Conservation (phyloP, 2,797 vertebrate species). For the Mus spretus region DNA sequence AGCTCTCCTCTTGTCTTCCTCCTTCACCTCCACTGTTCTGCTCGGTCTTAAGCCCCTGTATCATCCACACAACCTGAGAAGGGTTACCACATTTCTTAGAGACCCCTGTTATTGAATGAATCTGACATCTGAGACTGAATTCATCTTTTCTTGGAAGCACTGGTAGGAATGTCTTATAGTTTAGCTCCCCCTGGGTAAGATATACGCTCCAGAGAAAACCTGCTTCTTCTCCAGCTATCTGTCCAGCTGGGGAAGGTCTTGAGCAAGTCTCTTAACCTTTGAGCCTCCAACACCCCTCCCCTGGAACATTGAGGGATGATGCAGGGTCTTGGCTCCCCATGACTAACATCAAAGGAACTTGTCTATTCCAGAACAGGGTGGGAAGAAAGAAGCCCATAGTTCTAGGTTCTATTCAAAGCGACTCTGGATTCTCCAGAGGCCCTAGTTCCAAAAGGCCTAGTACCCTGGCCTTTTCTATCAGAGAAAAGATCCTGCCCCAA, state of each 20-base stretch:
- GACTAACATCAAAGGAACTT: neutral
- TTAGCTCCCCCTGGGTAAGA: neutral
- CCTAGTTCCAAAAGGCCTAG: neutral
- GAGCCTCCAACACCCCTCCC: neutral
- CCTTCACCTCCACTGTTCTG: neutral
- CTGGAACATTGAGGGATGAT: neutral
- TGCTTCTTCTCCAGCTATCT: neutral
- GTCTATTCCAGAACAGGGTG: constrained; percentile 12
- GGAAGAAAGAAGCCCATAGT: constrained; percentile 41
- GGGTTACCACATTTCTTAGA: neutral
- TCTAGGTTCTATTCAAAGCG: neutral
- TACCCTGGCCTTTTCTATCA: constrained; percentile 12
- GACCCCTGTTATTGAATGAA: neutral
- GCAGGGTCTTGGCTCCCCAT: neutral
- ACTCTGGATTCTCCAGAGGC: neutral
- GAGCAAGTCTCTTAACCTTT: neutral
- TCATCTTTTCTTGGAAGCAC: neutral
- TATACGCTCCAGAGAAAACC: neutral
- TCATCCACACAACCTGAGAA: neutral
- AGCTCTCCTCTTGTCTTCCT: neutral
- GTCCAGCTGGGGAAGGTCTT: neutral
- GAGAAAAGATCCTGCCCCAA: neutral
- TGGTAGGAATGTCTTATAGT: neutral
- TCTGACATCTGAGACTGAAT: neutral
- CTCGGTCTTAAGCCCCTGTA: neutral